Percentiles rank a stretch among this genome's conserved stretches.
These are phyloP conservation scores for Cantharis nigra DNA, from an alignment of 2,888 invertebrate genomes.

Conservation along the genomic window DNA sequence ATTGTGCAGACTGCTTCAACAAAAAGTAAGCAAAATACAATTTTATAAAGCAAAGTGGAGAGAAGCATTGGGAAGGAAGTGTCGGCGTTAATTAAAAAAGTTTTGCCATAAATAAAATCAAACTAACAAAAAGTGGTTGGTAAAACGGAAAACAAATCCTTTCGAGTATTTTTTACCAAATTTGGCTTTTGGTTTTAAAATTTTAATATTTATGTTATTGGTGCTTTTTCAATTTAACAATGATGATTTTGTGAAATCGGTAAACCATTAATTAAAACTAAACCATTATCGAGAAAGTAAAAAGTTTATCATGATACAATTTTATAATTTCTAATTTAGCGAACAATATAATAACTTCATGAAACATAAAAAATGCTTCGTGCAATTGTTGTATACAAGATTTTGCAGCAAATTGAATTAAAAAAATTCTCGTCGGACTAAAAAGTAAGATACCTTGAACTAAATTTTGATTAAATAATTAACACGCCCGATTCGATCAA, in stretches of 20 bases:
- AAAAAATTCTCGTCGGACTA: not conserved
- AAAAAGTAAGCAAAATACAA: not conserved
- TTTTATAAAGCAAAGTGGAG: not conserved
- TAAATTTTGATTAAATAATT: not conserved
- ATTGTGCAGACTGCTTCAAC: not conserved
- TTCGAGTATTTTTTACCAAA: not conserved
- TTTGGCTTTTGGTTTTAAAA: not conserved
- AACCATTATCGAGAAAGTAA: not conserved
- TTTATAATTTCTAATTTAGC: not conserved
- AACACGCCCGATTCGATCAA: not conserved
- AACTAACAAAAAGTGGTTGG: not conserved
- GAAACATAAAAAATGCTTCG: too few species aligned
- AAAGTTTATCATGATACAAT: not conserved
- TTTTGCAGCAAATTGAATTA: not conserved
- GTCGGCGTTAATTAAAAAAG: conserved; percentile 32
- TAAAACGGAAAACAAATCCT: not conserved
- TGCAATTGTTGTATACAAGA: not conserved
- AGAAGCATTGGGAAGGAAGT: conserved; percentile 21
- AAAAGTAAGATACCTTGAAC: not conserved
- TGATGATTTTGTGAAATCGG: not conserved
- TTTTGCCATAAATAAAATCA: conserved; percentile 32
- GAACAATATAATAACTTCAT: not conserved
- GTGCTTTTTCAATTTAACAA: not conserved
- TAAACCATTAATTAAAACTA: not conserved
- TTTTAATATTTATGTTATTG: not conserved